A percentile compares a stretch with the other conserved stretches of the same genome.
phyloP scores from a whole-genome alignment of 2,113 vertebrate genomes.

The Eclectus roratus region DNA sequence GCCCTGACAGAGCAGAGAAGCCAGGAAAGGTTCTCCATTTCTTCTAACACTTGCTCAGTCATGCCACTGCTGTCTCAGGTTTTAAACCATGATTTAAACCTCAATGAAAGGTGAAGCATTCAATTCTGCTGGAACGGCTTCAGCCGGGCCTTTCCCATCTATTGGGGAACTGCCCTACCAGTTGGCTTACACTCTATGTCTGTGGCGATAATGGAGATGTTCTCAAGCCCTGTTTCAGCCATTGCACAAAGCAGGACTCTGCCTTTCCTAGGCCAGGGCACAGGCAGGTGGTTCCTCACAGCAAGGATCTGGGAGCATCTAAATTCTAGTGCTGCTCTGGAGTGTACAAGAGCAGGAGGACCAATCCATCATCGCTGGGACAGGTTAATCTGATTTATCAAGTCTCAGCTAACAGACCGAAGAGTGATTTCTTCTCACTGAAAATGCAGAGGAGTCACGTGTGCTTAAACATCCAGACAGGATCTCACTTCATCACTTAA shows the following conservation, averaged over 20 bases:
- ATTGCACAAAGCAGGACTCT: background rate
- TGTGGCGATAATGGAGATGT: accelerated
- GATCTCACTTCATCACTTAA: background rate
- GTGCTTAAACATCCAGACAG: background rate
- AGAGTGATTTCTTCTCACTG: background rate
- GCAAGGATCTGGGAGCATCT: background rate
- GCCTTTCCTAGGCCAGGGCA: background rate
- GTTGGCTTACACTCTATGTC: background rate
- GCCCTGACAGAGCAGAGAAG: background rate
- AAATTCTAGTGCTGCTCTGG: background rate
- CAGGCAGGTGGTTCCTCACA: background rate
- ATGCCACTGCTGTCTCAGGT: background rate
- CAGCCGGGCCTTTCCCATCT: background rate
- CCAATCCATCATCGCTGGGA: background rate
- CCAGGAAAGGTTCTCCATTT: background rate
- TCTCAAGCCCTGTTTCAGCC: background rate
- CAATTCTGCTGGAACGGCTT: background rate
- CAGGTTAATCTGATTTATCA: conserved; percentile 25
- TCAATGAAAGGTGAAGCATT: background rate
- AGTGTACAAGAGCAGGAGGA: background rate
- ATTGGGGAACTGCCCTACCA: background rate
- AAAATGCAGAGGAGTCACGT: background rate
- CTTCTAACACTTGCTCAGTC: background rate
- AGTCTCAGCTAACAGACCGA: background rate
- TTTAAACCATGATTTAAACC: background rate